A percentile compares a stretch with the other conserved stretches of the same genome.
Evolutionary conservation across 2,888 invertebrate genomes (phyloP).

Genomic region (Drosophila testacea): DNA sequence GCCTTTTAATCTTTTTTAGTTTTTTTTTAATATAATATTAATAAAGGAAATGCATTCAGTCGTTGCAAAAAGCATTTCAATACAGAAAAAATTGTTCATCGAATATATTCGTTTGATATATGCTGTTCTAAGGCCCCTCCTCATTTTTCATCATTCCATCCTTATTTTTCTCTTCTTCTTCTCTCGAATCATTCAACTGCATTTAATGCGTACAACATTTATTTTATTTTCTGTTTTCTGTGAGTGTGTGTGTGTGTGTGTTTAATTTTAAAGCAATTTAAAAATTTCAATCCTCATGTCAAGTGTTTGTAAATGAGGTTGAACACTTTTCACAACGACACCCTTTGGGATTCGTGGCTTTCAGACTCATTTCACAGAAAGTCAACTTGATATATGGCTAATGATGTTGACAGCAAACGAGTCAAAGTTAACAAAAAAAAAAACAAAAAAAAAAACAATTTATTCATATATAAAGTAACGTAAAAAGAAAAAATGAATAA

Average conservation of each 20-base stretch:
- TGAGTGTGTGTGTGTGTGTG: background rate
- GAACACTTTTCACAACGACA: conserved; percentile 17
- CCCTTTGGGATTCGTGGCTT: conserved; percentile 36
- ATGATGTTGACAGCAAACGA: conserved; percentile 63
- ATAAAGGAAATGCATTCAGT: conserved; percentile 28
- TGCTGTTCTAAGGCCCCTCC: conserved; percentile 2
- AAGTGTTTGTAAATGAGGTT: conserved; percentile 38
- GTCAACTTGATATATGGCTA: conserved; percentile 66
- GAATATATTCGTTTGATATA: conserved; percentile 13
- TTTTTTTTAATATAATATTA: background rate
- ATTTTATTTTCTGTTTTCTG: conserved; percentile 1
- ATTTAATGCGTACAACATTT: conserved; percentile 18
- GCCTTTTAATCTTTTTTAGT: background rate
- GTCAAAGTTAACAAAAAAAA: conserved; percentile 1
- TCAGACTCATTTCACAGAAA: conserved; percentile 46
- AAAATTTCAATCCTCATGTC: conserved; percentile 20
- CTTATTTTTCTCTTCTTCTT: background rate
- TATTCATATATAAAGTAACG: background rate
- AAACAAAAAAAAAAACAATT: conserved; percentile 1
- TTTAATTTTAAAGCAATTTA: conserved; percentile 13
- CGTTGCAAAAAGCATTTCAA: conserved; percentile 35
- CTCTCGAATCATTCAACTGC: conserved; percentile 11
- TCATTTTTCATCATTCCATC: background rate
- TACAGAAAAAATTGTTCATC: conserved; percentile 25
- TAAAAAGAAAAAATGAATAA: background rate